phyloP scores from a whole-genome alignment of 2,797 vertebrate genomes.

The Lepilemur septentrionalis region DNA sequence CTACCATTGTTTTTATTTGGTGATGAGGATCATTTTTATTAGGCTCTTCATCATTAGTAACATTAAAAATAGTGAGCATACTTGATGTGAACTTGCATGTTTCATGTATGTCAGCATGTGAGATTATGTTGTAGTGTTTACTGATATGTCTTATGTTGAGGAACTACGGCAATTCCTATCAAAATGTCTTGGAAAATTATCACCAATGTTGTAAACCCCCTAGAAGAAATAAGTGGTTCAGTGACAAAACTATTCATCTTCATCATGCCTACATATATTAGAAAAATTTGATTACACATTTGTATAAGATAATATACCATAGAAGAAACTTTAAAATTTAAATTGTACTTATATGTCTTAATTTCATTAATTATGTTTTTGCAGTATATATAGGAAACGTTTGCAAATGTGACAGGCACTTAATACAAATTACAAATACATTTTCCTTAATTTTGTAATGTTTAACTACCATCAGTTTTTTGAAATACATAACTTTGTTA shows the following conservation, averaged over 20 bases:
- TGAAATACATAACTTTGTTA: background rate
- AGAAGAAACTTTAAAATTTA: constrained; percentile 3
- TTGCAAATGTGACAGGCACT: background rate
- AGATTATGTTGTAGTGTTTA: background rate
- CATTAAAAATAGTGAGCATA: background rate
- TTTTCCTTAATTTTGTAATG: background rate
- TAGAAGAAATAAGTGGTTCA: background rate
- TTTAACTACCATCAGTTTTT: background rate
- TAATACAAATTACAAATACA: background rate
- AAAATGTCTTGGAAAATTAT: background rate
- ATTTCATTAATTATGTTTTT: background rate
- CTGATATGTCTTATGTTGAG: background rate
- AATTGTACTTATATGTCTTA: background rate
- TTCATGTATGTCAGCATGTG: background rate
- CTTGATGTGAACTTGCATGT: background rate
- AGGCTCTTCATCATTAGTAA: background rate
- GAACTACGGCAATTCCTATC: background rate
- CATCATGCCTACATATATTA: background rate
- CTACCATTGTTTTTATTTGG: background rate
- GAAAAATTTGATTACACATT: background rate
- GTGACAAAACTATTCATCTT: background rate
- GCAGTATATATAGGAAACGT: background rate
- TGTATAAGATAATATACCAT: background rate
- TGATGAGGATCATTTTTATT: background rate
- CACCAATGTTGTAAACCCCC: background rate